A percentile compares a stretch with the other conserved stretches of the same genome.
Evolutionary conservation across 92 coral and sea anemone species (phyloP).

Genomic region (Virgularia gustaviana): DNA sequence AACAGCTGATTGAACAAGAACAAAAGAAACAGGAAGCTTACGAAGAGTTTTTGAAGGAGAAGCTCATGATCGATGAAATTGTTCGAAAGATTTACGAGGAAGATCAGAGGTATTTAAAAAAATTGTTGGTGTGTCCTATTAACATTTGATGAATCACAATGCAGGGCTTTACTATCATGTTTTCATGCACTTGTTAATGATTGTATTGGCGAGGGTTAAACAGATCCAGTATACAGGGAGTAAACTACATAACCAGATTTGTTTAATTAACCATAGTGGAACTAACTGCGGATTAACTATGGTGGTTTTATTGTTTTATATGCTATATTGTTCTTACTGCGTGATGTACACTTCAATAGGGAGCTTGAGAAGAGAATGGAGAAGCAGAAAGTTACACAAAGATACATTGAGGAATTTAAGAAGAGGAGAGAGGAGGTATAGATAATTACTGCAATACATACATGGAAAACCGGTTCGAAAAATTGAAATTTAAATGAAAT

Average conservation of each 20-base stretch:
- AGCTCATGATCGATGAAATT: constrained; percentile 97
- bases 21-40: constrained; percentile 83
- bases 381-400: constrained; percentile 87
- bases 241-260: too few species aligned
- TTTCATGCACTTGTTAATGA: too few species aligned
- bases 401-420: constrained; percentile 90
- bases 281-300: too few species aligned
- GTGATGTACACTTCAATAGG: constrained; percentile 29
- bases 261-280: too few species aligned
- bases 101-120: constrained; percentile 71
- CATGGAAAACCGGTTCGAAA: too few species aligned
- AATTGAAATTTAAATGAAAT: too few species aligned
- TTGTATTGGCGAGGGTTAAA: too few species aligned
- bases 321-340: neutral
- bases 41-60: constrained; percentile 96
- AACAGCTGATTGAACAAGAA: constrained; percentile 81
- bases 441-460: neutral
- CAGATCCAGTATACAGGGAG: too few species aligned
- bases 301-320: neutral
- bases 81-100: constrained; percentile 97
- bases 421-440: constrained; percentile 80
- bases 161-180: too few species aligned
- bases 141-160: too few species aligned
- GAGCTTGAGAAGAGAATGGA: constrained; percentile 79
- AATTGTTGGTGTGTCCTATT: too few species aligned